Evolutionary conservation across 2,113 vertebrate species (phyloP).

Genomic region (Sclerurus mexicanus): DNA sequence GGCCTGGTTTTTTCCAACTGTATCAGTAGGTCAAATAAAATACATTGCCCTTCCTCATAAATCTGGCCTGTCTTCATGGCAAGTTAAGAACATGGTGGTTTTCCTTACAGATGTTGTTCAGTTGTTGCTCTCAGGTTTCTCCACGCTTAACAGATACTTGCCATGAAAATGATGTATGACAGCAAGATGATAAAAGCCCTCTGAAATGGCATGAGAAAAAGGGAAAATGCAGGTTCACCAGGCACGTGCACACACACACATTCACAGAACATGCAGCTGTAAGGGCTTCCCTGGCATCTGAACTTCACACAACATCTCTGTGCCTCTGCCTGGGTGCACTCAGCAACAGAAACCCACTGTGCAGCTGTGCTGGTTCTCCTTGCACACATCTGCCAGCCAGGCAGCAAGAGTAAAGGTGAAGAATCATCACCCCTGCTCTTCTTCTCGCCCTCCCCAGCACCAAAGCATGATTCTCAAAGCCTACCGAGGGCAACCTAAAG

Average conservation of each 20-base stretch:
- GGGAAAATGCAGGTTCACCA: not conserved
- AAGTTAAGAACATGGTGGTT: not conserved
- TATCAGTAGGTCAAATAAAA: not conserved
- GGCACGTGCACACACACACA: not conserved
- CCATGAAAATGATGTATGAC: not conserved
- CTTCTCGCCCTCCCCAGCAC: not conserved
- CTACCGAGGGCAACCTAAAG: not conserved
- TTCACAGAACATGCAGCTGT: not conserved
- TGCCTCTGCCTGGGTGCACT: not conserved
- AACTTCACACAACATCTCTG: not conserved
- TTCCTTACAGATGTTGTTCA: not conserved
- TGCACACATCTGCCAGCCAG: not conserved
- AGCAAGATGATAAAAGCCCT: not conserved
- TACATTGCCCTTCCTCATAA: not conserved
- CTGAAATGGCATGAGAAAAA: not conserved
- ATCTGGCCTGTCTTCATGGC: not conserved
- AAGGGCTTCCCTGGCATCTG: not conserved
- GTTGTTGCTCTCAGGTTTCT: not conserved
- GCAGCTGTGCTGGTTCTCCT: not conserved
- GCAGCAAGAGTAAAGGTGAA: not conserved
- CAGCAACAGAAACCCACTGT: not conserved
- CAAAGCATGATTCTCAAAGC: not conserved
- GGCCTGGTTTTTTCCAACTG: not conserved
- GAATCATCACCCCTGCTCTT: not conserved
- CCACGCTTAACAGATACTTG: not conserved